Base-by-base conservation (phyloP, 2,113 vertebrate genomes). In the Corythaeola cristata region DNA sequence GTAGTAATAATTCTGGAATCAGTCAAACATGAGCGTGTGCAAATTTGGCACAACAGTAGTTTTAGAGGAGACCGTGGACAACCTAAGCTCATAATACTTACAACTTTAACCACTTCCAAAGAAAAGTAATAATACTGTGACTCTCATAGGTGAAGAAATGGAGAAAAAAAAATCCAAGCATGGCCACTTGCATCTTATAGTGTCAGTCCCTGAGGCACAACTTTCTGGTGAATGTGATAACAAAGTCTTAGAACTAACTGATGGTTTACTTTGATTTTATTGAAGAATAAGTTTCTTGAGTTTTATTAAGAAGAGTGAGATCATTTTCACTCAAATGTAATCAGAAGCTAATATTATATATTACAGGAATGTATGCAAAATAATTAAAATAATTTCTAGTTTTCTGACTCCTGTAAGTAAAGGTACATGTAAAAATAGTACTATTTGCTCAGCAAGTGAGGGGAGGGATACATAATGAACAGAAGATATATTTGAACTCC, bases 51-150 rank as follows among this genome's bases (percentile, higher is more conserved):
- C 53, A 79, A 83, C 28, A 77, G 32, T n/a, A 74, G 55, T 88
- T 94, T 94, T 53, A 55, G 45, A 88, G 76, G n/a, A 93, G 69
- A 77, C 45, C 84, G 33, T 50, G 82, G 74, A 93, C 53, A 89
- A 68, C 44, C 52, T 80, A 81, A 94, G 76, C 62, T 95, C 28
- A 2, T 94, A 85, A 95, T 39, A 64, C 64, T 89, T 91, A 66
- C 41, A 92, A 83, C 69, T 83, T 90, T 95, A 94, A 79, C 56
- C 52, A 50, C 41, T 92, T 88, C 55, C 62, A 90, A 67, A 76
- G 82, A 95, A 96, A 96, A 95, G 89, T 64, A 97, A 86, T 87
- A 96, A 95, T 67, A 69, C 11, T 39, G 44, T 30, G 77, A 94
- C 33, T 97, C 89, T 92, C 87, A 93, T 26, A 85, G 85, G 87